Conservation (phyloP, 2,888 invertebrate genomes). For the Diaperis boleti region DNA sequence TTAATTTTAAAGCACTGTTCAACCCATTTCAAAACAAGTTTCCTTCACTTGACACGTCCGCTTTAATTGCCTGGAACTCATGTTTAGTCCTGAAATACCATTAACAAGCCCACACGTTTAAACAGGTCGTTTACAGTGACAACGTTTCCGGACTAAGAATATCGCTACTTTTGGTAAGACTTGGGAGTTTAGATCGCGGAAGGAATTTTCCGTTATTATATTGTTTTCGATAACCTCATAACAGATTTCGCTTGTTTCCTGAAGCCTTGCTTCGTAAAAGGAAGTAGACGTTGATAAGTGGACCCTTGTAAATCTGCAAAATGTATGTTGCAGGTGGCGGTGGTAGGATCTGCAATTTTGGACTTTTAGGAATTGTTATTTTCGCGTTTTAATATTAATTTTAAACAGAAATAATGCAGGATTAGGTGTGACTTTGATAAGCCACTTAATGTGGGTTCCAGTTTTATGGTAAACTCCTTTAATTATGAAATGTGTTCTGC, state of each 20-base stretch:
- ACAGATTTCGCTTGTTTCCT: background rate
- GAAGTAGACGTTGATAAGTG: no score
- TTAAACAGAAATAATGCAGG: no score
- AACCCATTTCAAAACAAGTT: constrained; percentile 28
- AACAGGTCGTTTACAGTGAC: constrained; percentile 5
- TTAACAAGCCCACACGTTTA: constrained; percentile 15
- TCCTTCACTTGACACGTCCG: constrained; percentile 16
- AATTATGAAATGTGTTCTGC: no score
- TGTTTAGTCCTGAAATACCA: constrained; percentile 10
- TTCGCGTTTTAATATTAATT: no score
- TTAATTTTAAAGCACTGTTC: constrained; percentile 4
- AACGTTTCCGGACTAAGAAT: background rate
- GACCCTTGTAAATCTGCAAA: background rate
- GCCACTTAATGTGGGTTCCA: no score
- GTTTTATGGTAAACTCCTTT: no score
- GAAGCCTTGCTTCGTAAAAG: no score
- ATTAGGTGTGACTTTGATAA: no score
- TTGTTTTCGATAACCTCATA: background rate
- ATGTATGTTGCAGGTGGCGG: no score
- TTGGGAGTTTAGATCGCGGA: background rate
- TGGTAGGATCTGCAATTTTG: no score
- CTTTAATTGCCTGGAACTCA: constrained; percentile 11
- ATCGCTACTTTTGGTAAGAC: background rate
- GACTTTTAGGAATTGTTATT: no score
- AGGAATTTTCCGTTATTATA: background rate